Conservation (phyloP, 1,140 invertebrate species). For the Micrasema longulum region DNA sequence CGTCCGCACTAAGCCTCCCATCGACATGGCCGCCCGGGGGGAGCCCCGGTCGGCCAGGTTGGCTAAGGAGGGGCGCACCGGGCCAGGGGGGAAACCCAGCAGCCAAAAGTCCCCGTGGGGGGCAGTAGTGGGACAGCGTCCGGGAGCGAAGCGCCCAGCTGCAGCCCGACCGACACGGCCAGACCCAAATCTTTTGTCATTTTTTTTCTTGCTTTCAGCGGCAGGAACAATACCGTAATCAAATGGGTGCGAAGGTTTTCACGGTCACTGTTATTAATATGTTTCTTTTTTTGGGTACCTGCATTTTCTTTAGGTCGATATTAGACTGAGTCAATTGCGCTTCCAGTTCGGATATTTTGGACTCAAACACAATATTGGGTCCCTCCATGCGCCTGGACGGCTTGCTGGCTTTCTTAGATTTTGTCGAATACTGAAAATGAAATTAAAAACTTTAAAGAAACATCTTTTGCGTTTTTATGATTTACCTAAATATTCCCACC, state of each 20-base stretch:
- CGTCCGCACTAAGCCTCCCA: constrained; percentile 90
- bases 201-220: too few species aligned
- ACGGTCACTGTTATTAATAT: too few species aligned
- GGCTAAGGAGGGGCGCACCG: constrained; percentile 93
- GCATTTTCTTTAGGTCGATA: constrained; percentile 79
- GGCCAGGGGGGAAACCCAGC: constrained; percentile 97
- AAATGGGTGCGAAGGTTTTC: too few species aligned
- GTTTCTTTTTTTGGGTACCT: too few species aligned
- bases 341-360: constrained; percentile 84
- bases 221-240: too few species aligned
- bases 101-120: constrained; percentile 96
- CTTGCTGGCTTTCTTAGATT: constrained; percentile 58
- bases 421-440: constrained; percentile 47
- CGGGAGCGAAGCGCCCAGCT: constrained; percentile 86
- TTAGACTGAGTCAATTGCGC: constrained; percentile 82
- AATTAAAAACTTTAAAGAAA: not conserved
- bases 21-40: constrained; percentile 90
- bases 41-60: constrained; percentile 88
- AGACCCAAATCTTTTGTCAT: constrained; percentile 81
- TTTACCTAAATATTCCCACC: too few species aligned
- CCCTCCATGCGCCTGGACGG: constrained; percentile 61
- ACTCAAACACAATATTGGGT: constrained; percentile 83
- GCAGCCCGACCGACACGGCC: constrained; percentile 88
- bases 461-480: not conserved
- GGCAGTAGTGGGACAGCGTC: constrained; percentile 97